Percentiles rank a stretch among this genome's conserved stretches.
These are phyloP conservation scores for Copidosoma floridanum DNA, from an alignment of 1,140 invertebrate species.

Conservation along the genomic window DNA sequence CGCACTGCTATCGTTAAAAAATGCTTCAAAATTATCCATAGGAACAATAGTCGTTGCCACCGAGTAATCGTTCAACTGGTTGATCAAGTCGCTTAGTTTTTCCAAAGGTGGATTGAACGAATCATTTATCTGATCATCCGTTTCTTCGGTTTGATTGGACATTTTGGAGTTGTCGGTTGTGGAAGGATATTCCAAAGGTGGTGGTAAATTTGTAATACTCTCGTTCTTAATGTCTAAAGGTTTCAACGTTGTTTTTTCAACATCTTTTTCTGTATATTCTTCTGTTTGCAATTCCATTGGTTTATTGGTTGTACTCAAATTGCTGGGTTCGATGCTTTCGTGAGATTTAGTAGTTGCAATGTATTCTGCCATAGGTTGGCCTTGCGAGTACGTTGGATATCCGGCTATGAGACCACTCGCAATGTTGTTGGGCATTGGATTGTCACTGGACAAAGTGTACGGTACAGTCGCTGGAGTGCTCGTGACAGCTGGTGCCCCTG, in stretches of 20 bases:
- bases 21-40: constrained; percentile 9
- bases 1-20: background rate
- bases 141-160: constrained; percentile 10
- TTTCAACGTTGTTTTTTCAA: constrained; percentile 10
- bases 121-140: background rate
- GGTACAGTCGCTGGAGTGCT: constrained; percentile 17
- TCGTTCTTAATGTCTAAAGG: too few relatives aligned
- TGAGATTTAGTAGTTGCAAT: background rate
- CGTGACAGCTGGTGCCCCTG: constrained; percentile 26
- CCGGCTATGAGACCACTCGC: constrained; percentile 49
- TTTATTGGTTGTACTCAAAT: background rate
- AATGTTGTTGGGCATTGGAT: constrained; percentile 31
- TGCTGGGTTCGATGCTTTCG: background rate
- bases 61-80: constrained; percentile 4
- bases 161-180: background rate
- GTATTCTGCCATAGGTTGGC: background rate
- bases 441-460: constrained; percentile 34
- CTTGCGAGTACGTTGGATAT: constrained; percentile 16
- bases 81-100: constrained; percentile 18
- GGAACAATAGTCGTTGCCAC: constrained; percentile 12
- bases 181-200: constrained; percentile 1
- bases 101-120: constrained; percentile 13
- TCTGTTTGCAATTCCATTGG: background rate
- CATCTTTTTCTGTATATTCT: too few relatives aligned
- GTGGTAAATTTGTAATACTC: background rate